Conservation (phyloP, 2,113 vertebrate genomes). For the Phasianus colchicus region DNA sequence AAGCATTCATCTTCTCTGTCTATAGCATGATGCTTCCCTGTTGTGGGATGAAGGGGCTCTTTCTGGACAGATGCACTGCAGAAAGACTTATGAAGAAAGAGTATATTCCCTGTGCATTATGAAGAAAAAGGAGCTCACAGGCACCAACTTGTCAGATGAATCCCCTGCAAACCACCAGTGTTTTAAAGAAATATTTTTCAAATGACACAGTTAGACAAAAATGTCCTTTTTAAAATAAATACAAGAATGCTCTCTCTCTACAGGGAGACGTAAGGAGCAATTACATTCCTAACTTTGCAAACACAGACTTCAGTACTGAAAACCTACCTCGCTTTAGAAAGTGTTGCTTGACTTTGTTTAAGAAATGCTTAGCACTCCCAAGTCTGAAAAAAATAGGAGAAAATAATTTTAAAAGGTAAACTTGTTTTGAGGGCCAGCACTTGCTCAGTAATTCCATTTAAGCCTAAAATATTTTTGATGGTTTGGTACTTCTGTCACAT, state of each 20-base stretch:
- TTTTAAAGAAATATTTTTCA: constrained; percentile 55
- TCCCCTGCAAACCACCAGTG: background rate
- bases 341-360: background rate
- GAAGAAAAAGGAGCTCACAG: background rate
- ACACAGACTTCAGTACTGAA: background rate
- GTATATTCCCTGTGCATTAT: background rate
- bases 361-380: background rate
- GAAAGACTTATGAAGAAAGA: background rate
- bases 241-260: constrained; percentile 26
- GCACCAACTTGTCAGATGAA: background rate
- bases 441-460: background rate
- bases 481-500: background rate
- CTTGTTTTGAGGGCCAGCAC: background rate
- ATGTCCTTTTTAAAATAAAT: constrained; percentile 44
- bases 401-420: background rate
- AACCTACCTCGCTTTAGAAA: constrained; percentile 25
- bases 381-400: background rate
- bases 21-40: background rate
- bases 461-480: background rate
- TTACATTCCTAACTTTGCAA: background rate
- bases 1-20: background rate
- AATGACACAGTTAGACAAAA: constrained; percentile 26
- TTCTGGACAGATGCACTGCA: background rate
- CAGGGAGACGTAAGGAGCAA: constrained; percentile 1
- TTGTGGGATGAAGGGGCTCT: background rate